phyloP scores from a whole-genome alignment of 64 coral and sea anemone genomes.

The Stichodactyla helianthus region DNA sequence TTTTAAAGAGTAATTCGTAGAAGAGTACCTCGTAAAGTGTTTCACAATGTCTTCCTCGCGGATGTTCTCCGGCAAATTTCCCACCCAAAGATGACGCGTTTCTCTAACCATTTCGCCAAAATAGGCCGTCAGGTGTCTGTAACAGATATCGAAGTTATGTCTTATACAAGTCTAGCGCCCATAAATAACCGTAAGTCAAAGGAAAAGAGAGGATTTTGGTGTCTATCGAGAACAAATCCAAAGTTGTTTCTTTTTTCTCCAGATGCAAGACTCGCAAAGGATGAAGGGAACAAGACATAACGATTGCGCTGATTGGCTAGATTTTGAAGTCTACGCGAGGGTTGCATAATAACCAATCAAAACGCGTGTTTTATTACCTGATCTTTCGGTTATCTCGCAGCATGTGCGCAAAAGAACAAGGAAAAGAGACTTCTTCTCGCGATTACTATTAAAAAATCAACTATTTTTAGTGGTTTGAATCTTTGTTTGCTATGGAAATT shows the following conservation, averaged over 20 bases:
- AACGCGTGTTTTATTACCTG: neutral
- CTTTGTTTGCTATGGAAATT: neutral
- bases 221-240: neutral
- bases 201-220: neutral
- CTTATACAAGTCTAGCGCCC: neutral
- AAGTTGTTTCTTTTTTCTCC: conserved; percentile 17
- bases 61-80: conserved; percentile 93
- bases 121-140: neutral
- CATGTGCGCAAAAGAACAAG: neutral
- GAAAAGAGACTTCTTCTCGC: neutral
- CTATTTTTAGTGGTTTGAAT: neutral
- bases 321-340: neutral
- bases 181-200: neutral
- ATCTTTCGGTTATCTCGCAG: neutral
- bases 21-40: conserved; percentile 73
- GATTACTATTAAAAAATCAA: neutral
- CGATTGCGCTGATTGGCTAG: neutral
- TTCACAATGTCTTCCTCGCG: conserved; percentile 90
- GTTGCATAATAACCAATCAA: neutral
- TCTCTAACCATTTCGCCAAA: conserved; percentile 80
- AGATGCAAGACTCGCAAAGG: conserved; percentile 14
- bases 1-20: neutral
- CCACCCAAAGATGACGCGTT: conserved; percentile 99
- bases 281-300: conserved; percentile 16
- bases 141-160: neutral